Conservation (phyloP, 2,113 vertebrate genomes). For the Xerus inauris region DNA sequence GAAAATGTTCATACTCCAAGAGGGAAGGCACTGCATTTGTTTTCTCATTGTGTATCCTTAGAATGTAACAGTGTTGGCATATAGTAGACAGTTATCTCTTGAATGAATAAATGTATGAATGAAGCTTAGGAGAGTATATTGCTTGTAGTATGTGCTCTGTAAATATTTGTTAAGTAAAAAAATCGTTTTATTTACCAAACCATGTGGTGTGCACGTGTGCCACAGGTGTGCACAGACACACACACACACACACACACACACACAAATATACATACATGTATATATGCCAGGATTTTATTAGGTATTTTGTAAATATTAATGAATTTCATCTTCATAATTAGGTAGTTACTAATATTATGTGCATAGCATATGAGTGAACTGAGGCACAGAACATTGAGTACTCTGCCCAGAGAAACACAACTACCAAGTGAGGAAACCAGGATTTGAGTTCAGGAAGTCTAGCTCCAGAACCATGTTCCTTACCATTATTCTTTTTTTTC, state of each 20-base stretch:
- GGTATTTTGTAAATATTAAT: background rate
- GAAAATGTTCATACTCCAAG: background rate
- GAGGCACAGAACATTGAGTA: background rate
- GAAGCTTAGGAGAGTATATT: background rate
- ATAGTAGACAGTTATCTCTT: background rate
- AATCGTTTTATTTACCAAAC: background rate
- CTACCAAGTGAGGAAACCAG: background rate
- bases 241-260: background rate
- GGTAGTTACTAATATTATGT: background rate
- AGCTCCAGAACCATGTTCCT: background rate
- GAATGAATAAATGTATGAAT: background rate
- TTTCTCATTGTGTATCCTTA: background rate
- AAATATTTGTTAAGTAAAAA: background rate
- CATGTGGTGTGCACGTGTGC: background rate
- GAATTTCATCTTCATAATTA: background rate
- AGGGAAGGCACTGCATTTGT: background rate
- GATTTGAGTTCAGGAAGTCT: background rate
- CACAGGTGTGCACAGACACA: no score
- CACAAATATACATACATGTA: background rate
- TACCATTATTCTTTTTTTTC: background rate
- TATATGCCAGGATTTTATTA: background rate
- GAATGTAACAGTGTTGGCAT: background rate
- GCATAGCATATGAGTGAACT: background rate
- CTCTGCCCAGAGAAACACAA: background rate
- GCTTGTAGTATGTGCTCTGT: background rate